A percentile compares a stretch with the other conserved stretches of the same genome.
Conservation (phyloP, 1,140 invertebrate genomes). For the Amyelois transitella region DNA sequence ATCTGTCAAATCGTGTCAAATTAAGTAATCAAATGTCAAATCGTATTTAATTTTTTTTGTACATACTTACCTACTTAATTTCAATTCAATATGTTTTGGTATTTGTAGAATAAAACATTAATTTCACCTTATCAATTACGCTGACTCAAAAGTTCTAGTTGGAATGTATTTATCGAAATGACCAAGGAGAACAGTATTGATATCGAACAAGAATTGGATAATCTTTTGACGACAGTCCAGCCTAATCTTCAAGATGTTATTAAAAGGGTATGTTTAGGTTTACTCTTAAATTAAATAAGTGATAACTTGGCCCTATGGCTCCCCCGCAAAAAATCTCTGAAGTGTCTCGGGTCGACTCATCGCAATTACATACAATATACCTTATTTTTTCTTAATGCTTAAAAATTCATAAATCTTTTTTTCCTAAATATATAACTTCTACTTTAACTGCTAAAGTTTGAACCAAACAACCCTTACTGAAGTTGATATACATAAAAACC, state of each 20-base stretch:
- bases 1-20: too few species aligned
- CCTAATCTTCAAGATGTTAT: constrained; percentile 68
- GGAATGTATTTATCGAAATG: constrained; percentile 38
- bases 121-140: not conserved
- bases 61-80: too few species aligned
- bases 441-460: too few species aligned
- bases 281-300: constrained; percentile 25
- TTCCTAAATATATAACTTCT: too few species aligned
- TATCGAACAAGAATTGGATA: constrained; percentile 52
- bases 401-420: too few species aligned
- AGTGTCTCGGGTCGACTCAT: too few species aligned
- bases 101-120: not conserved
- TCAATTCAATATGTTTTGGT: constrained; percentile 5
- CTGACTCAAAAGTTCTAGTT: constrained; percentile 1
- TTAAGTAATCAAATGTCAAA: not conserved
- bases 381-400: too few species aligned
- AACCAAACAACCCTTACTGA: too few species aligned
- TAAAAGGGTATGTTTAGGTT: constrained; percentile 61
- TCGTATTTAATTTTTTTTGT: not conserved
- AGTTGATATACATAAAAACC: too few species aligned
- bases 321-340: too few species aligned
- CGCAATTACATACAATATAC: too few species aligned
- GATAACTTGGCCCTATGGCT: constrained; percentile 8
- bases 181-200: constrained; percentile 55
- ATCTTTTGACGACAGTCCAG: constrained; percentile 58